Evolutionary conservation across 2,113 vertebrate species (phyloP), one percentile per base, ranked within the genome.

Genomic region (Pseudolaguvia tuberculata): DNA sequence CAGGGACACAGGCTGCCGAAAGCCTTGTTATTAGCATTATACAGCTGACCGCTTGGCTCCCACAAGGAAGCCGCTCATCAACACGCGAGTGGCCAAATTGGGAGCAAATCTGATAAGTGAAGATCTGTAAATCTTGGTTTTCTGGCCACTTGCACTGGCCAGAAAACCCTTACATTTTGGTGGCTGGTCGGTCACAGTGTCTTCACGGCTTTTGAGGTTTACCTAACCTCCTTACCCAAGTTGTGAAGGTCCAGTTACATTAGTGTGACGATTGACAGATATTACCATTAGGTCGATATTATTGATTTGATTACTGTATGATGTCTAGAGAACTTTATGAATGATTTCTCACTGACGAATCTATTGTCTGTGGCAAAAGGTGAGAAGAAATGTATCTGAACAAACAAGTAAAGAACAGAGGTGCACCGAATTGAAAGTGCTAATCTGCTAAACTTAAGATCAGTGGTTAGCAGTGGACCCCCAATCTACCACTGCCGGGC

Each of bases 71-170:
- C 75, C 63, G 29, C 78, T 87, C 82, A 87, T 88, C 86, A n/a
- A n/a, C 86, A 83, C 82, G 81, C 71, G 80, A 84, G 89, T 89
- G 83, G 55, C 51, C 48, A 87, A 88, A 88, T 87, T 87, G 89
- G 82, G 39, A 6, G 81, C 78, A 57, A 83, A 88, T 88, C 87
- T 85, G 79, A 83, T 86, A 86, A 89, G 83, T 77, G 86, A 80
- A 79, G 84, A 84, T 47, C 79, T 65, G 73, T 62, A 79, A 83
- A 87, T 83, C 86, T 84, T 79, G 39, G 6, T 35, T 35, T 35
- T 35, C 3, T 35, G 31, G 6, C 6, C 3, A 6, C 31, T 35
- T 35, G 31, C n/a, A n/a, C n/a, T n/a, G 6, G 31, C 31, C 3
- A 35, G 31, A 35, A 35, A 35, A 35, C 14, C 14, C 2, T 10